phyloP scores from a whole-genome alignment of 2,113 vertebrate genomes.

The Aleadryas rufinucha region DNA sequence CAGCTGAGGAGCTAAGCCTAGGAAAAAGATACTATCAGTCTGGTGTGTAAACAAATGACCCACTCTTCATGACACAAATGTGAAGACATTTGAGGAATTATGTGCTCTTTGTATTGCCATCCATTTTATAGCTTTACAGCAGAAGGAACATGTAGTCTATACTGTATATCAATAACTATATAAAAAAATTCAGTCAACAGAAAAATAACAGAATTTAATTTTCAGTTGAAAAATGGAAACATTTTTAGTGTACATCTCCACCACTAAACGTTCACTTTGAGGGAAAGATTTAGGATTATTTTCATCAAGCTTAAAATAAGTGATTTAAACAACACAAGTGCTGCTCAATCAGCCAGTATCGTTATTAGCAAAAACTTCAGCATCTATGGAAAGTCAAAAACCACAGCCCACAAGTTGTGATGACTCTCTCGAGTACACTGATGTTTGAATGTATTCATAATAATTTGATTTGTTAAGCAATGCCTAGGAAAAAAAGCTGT shows the following conservation, averaged over 20 bases:
- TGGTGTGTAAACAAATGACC: neutral
- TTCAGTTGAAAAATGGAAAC: neutral
- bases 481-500: neutral
- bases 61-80: neutral
- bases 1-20: neutral
- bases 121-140: neutral
- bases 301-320: neutral
- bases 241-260: neutral
- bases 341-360: neutral
- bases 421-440: neutral
- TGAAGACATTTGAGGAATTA: neutral
- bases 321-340: neutral
- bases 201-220: neutral
- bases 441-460: neutral
- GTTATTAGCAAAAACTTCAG: neutral
- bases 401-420: neutral
- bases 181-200: neutral
- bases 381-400: neutral
- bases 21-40: neutral
- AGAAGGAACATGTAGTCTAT: neutral
- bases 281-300: neutral
- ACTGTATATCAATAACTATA: neutral
- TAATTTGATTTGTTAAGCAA: neutral
- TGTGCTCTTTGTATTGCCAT: neutral
- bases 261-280: neutral